Evolutionary conservation across 2,888 invertebrate species (phyloP), one percentile per base, ranked within the genome.

Genomic region (Odontothrips loti): DNA sequence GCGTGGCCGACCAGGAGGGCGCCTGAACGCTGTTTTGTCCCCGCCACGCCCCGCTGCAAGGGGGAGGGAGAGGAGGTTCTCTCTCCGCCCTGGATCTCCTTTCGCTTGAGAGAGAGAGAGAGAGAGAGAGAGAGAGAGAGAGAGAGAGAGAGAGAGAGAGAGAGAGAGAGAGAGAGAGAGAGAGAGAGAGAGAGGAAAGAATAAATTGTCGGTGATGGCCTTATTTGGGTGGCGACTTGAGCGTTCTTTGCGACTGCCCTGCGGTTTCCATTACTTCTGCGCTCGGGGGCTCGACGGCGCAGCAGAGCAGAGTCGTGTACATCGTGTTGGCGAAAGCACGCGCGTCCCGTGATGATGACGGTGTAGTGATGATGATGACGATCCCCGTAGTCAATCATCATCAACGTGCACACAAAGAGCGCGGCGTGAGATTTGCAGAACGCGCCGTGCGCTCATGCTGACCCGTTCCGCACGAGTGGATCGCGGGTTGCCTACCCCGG

Each of bases 201-300:
- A 75, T 75, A 75, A 75, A 75, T 75, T 75, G 68, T 12, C 68
- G 68, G 68, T 75, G 68, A 75, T 75, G 68, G 68, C 68, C 68
- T 75, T 75, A 75, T 75, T 75, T 75, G 68, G 68, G 68, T 75
- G 68, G 23, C n/a, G 27, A 43, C 34, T 43, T 43, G 34, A 43
- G 34, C 34, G 34, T 6, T 43, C 34, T 43, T 43, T 23, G 23
- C 68, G 68, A 75, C 68, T 58, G 20, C 20, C n/a, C 6, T 75
- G 68, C 68, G 68, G 68, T 75, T 75, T 75, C 27, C 68, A 75
- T 75, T 75, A 27, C 58, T 20, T 20, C 17, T 11, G 58, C 58
- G 51, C 51, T 15, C 51, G 20, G 58, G 58, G 15, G 6, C 34
- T 43, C 34, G 34, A 43, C 34, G 34, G 34, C 34, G 34, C 34